phyloP scores from a whole-genome alignment of 2,888 invertebrate genomes.

The Neuroscelio doddi region DNA sequence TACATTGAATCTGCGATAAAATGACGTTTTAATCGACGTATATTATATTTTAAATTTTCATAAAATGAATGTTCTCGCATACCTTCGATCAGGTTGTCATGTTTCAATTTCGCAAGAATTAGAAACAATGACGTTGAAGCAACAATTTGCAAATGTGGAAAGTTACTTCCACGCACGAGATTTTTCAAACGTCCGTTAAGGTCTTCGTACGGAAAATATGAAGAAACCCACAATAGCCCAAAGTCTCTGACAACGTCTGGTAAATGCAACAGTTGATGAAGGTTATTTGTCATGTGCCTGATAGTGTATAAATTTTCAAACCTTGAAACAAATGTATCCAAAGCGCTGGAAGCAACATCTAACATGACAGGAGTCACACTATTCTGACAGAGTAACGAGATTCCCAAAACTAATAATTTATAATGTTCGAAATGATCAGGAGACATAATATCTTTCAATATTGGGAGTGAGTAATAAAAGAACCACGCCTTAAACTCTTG shows the following conservation, averaged over 20 bases:
- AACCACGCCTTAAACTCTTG: too few relatives aligned
- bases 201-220: slow-evolving; percentile 42
- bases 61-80: too few relatives aligned
- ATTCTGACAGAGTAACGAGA: slow-evolving; percentile 22
- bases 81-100: too few relatives aligned
- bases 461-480: slow-evolving; percentile 36
- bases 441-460: slow-evolving; percentile 22
- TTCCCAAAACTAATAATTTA: slow-evolving; percentile 28
- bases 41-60: too few relatives aligned
- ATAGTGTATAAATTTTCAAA: slow-evolving; percentile 30
- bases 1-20: too few relatives aligned
- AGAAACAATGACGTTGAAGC: slow-evolving; percentile 25
- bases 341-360: slow-evolving; percentile 17
- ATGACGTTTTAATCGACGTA: too few relatives aligned
- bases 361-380: slow-evolving; percentile 23
- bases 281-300: slow-evolving; percentile 30
- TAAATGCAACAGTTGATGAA: slow-evolving; percentile 31
- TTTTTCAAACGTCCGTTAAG: slow-evolving; percentile 31
- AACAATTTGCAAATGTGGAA: slow-evolving; percentile 34
- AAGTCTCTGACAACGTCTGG: slow-evolving; percentile 18
- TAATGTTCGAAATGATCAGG: slow-evolving; percentile 36
- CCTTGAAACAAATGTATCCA: slow-evolving; percentile 27
- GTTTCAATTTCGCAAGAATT: slow-evolving; percentile 17
- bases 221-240: slow-evolving; percentile 31
- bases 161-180: slow-evolving; percentile 29